Evolutionary conservation across 1,140 invertebrate species (phyloP).

Genomic region (Amphibalanus amphitrite): DNA sequence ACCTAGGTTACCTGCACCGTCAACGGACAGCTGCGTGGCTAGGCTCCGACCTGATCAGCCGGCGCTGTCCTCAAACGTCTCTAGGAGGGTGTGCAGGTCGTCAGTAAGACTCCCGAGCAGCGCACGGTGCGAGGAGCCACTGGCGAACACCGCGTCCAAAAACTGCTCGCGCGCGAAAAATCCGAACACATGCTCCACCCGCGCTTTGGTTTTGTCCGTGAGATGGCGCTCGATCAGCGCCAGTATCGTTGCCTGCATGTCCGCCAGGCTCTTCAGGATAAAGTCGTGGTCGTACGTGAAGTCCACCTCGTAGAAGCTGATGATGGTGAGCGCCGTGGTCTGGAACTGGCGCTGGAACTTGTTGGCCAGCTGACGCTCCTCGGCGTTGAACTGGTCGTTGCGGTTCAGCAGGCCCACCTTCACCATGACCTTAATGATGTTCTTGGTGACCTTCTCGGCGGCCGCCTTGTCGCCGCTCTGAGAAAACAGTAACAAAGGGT

Average conservation of each 20-base stretch:
- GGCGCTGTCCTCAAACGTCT: not conserved
- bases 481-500: slow-evolving; percentile 18
- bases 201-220: slow-evolving; percentile 64
- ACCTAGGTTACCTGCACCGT: too few species aligned
- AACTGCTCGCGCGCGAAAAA: slow-evolving; percentile 57
- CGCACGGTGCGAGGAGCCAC: slow-evolving; percentile 46
- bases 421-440: slow-evolving; percentile 90
- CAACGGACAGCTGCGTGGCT: too few species aligned
- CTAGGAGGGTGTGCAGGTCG: not conserved
- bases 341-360: slow-evolving; percentile 44
- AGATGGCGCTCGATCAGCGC: slow-evolving; percentile 53
- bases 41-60: not conserved
- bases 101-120: slow-evolving; percentile 19
- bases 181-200: slow-evolving; percentile 63
- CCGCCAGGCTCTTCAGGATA: slow-evolving; percentile 25
- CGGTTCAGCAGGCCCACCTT: slow-evolving; percentile 73
- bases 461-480: slow-evolving; percentile 67
- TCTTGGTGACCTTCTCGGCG: slow-evolving; percentile 86
- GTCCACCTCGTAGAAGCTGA: slow-evolving; percentile 74
- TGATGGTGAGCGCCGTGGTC: slow-evolving; percentile 55
- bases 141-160: slow-evolving; percentile 55
- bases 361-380: slow-evolving; percentile 52
- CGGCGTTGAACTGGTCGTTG: slow-evolving; percentile 58
- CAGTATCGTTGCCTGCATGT: slow-evolving; percentile 39
- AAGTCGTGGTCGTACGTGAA: slow-evolving; percentile 72